Evolutionary conservation across 2,888 invertebrate species (phyloP).

Genomic region (Dynastes hyllus): DNA sequence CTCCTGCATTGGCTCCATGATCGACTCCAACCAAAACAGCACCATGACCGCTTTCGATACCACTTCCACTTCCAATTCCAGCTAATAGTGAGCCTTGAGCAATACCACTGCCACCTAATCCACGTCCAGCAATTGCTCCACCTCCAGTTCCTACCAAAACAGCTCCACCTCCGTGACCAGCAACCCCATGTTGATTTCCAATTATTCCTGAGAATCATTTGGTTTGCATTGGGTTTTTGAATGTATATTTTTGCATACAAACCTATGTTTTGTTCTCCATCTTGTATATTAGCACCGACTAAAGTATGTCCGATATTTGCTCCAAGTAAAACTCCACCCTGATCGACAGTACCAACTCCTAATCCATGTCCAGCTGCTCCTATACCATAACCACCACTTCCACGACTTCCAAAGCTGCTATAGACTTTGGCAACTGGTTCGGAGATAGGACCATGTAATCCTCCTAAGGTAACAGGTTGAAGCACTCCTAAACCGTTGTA

Average conservation of each 20-base stretch:
- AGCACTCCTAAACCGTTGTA: slow-evolving; percentile 67
- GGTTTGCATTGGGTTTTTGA: no score
- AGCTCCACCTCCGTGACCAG: neutral
- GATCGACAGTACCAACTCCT: neutral
- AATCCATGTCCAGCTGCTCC: slow-evolving; percentile 9
- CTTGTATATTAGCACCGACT: neutral
- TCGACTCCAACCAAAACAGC: neutral
- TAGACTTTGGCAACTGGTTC: slow-evolving; percentile 62
- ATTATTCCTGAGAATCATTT: no score
- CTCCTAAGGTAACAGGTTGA: slow-evolving; percentile 63
- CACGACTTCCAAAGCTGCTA: slow-evolving; percentile 60
- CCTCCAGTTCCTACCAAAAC: slow-evolving; percentile 9
- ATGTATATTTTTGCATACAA: neutral
- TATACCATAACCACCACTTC: slow-evolving; percentile 9
- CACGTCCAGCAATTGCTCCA: neutral
- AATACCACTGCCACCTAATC: neutral
- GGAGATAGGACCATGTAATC: slow-evolving; percentile 62
- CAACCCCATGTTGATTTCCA: neutral
- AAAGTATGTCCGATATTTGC: neutral
- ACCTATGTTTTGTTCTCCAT: slow-evolving; percentile 7
- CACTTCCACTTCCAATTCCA: neutral
- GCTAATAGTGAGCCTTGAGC: neutral
- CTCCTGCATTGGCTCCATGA: neutral
- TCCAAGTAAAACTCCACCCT: slow-evolving; percentile 3
- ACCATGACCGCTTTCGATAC: neutral